Base-by-base conservation (phyloP, 1,140 invertebrate species). In the Polypedilum vanderplanki region DNA sequence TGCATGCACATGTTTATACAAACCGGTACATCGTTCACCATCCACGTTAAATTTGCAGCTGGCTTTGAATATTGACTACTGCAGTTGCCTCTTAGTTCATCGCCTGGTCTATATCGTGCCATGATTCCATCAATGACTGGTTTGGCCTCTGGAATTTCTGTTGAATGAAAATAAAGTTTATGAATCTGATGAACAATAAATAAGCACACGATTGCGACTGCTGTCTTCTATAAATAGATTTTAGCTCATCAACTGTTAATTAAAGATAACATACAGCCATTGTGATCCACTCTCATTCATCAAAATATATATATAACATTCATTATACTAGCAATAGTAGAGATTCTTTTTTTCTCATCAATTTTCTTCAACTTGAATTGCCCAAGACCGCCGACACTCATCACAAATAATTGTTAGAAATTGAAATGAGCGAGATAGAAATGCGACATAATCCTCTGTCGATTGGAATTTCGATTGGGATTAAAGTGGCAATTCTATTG, bases 21-120 rank as follows among this genome's bases (percentile, higher is more conserved):
- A 40, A 76, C 75, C 64, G 74, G 33, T 3, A 73, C 80, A 76
- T 85, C 85, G 79, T 91, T 91, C 77, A 90, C 85, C 78, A 85
- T 87, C 90, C 90, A 91, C 20, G 87, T 88, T 64, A 91, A 83
- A 81, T 90, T 89, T 41, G 88, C 88, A 9, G 88, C 86, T 33
- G 89, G 89, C 79, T 85, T 85, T 57, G 88, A 90, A 76, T 84
- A 81, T 76, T 80, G 81, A 18, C 87, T 87, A 70, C 84, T 85
- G 78, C 89, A 90, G 78, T 87, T 88, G n/a, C 86, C 85, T 78
- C 84, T 83, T 10, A 90, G 79, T 22, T 77, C 80, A 75, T 90
- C 89, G 22, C 85, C 86, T 12, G 87, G 77, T 41, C 84, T 82
- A 80, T 90, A 90, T 78, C 85, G 84, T 20, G 82, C 81, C 67